Evolutionary conservation across 37 sponge, comb jelly and placozoan genomes (phyloP).

Genomic region (Chondrosia reniformis): DNA sequence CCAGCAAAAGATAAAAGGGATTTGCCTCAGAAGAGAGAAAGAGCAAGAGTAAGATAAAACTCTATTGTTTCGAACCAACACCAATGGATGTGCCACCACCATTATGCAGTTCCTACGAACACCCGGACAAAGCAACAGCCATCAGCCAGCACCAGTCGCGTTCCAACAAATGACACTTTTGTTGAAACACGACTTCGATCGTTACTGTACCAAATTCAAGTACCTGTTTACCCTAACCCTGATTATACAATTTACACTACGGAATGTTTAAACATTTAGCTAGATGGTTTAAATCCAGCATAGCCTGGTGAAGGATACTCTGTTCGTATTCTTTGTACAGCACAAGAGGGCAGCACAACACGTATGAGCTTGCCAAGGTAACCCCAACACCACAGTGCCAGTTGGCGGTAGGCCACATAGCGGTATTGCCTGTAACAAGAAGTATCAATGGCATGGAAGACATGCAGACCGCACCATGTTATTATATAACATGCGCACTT

Average conservation of each 20-base stretch:
- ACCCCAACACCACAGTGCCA: constrained; percentile 24
- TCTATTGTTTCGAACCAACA: neutral
- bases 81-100: neutral
- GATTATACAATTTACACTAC: neutral
- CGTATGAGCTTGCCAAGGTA: neutral
- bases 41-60: neutral
- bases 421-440: neutral
- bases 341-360: neutral
- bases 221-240: no score
- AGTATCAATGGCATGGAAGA: neutral
- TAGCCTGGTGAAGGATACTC: neutral
- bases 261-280: neutral
- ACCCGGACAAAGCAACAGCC: constrained; percentile 2
- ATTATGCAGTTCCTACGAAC: neutral
- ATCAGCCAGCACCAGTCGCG: neutral
- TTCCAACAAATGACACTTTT: neutral
- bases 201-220: neutral
- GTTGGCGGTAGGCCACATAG: constrained; percentile 34
- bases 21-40: neutral
- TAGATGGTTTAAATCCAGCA: neutral
- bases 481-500: neutral
- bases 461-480: neutral
- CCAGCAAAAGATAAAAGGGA: neutral
- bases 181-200: neutral
- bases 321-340: neutral